Base-by-base conservation (phyloP, 2,113 vertebrate genomes). In the Corythoichthys haematopterus region DNA sequence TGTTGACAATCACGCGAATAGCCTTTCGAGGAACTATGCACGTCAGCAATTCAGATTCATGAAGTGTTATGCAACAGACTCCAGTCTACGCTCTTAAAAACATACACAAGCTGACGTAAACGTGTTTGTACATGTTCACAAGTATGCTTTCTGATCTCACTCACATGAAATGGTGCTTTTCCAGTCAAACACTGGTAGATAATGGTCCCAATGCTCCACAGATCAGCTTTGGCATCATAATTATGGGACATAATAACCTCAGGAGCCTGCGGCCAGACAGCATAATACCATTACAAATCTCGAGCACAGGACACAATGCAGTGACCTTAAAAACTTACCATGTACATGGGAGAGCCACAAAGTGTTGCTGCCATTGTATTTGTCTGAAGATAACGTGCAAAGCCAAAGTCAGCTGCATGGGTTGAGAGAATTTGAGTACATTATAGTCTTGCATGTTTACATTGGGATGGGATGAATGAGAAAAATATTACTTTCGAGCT, bases 191-290 rank as follows among this genome's bases (percentile, higher is more conserved):
- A 98, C 84, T 99, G 97, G 91, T 94, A 98, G 60, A 97, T 89
- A 6, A 99, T 96, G 46, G 97, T 98, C 51, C 97, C 97, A 13
- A 99, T 95, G 84, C 97, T 98, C 97, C 97, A 99, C 78, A 99
- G 92, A 71, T 99, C 97, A 2, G 96, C 97, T 89, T 98, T 98
- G 82, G 95, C 96, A 60, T 98, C 96, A 0, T 99, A 99, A 82
- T 93, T 94, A 83, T 98, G 94, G 51, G 96, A 98, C 97, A 96
- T 98, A 85, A 99, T 97, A 63, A 99, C 97, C 84, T 99, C 97
- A 0, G 97, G 97, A 67, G 97, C 97, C 97, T 98, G 86, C 16
- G 58, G 10, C 55, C 62, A 71, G 12, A 79, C 51, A 83, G 75
- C 79, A 43, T 78, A 57, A 66, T 43, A 69, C 50, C 40, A 47